Evolutionary conservation across 2,797 vertebrate genomes (phyloP).

Genomic region (Periparus ater): DNA sequence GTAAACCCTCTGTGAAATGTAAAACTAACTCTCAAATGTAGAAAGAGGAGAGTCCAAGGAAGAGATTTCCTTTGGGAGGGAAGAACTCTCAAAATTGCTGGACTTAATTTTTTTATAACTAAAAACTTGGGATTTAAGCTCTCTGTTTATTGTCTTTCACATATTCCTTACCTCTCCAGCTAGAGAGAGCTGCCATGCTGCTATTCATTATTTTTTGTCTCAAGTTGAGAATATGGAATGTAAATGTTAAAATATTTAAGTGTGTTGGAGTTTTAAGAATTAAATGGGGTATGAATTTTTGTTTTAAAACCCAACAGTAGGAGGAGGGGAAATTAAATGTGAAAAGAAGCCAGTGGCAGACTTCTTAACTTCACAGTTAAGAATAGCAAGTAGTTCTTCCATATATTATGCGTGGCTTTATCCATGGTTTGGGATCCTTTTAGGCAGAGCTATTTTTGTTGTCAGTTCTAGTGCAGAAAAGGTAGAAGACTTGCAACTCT

Average conservation of each 20-base stretch:
- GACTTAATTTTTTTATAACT: background rate
- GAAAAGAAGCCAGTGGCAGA: background rate
- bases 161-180: background rate
- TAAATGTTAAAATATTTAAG: background rate
- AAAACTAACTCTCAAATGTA: background rate
- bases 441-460: background rate
- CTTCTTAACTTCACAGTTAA: background rate
- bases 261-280: background rate
- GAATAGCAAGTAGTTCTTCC: background rate
- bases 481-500: background rate
- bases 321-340: background rate
- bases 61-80: background rate
- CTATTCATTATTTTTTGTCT: background rate
- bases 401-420: fast-evolving
- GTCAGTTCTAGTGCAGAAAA: background rate
- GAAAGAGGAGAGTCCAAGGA: background rate
- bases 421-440: background rate
- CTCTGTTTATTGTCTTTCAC: background rate
- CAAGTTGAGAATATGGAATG: background rate
- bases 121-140: background rate
- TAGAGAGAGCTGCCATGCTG: background rate
- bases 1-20: background rate
- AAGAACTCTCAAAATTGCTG: background rate
- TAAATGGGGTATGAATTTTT: background rate
- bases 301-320: background rate